Percentiles rank a stretch among this genome's conserved stretches.
phyloP scores from a whole-genome alignment of 1,140 invertebrate species.

The Magallana angulata region DNA sequence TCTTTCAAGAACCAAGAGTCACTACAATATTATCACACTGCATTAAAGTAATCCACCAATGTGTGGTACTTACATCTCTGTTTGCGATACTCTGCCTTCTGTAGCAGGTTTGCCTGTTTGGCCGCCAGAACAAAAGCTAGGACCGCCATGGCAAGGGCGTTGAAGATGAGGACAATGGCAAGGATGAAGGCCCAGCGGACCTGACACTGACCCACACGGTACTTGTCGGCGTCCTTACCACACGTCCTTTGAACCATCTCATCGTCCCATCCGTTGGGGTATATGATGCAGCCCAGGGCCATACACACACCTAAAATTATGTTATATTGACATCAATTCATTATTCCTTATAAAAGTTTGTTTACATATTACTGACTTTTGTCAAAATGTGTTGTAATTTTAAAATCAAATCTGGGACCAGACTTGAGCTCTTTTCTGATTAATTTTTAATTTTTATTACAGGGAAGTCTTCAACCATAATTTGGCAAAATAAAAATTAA shows the following conservation, averaged over 20 bases:
- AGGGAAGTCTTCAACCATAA: too few species aligned
- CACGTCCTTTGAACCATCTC: conserved; percentile 91
- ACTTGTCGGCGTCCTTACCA: conserved; percentile 88
- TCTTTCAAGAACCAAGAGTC: too few species aligned
- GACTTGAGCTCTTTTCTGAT: too few species aligned
- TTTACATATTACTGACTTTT: too few species aligned
- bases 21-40: too few species aligned
- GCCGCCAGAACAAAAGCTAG: conserved; percentile 96
- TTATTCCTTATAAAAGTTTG: neutral
- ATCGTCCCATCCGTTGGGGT: conserved; percentile 95
- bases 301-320: conserved; percentile 82
- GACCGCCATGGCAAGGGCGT: conserved; percentile 92
- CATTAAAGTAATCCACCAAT: too few species aligned
- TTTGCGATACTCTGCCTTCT: conserved; percentile 64
- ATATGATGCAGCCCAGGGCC: conserved; percentile 84
- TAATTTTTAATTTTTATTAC: too few species aligned
- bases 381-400: too few species aligned
- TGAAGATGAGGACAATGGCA: conserved; percentile 93
- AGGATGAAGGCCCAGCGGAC: conserved; percentile 97
- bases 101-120: conserved; percentile 73
- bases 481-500: too few species aligned
- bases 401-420: too few species aligned
- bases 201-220: conserved; percentile 89
- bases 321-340: neutral
- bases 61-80: conserved; percentile 63